phyloP scores from a whole-genome alignment of 2,888 invertebrate genomes.

The Myopa tessellatipennis region DNA sequence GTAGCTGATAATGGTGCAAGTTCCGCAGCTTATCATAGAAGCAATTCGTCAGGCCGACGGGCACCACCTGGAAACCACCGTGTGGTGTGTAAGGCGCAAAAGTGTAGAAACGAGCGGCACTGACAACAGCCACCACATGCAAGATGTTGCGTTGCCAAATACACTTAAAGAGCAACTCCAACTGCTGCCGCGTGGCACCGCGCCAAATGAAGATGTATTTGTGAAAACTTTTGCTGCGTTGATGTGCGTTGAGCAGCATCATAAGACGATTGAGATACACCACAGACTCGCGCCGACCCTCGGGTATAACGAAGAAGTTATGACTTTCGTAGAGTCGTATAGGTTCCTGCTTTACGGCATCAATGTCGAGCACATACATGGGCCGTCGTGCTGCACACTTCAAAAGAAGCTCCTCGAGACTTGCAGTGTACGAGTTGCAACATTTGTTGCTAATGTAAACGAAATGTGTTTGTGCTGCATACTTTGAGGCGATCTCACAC shows the following conservation, averaged over 20 bases:
- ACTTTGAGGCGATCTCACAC: constrained; percentile 35
- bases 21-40: too few species aligned
- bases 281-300: constrained; percentile 17
- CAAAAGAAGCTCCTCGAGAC: constrained; percentile 39
- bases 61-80: too few species aligned
- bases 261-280: constrained; percentile 49
- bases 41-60: too few species aligned
- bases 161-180: constrained; percentile 50
- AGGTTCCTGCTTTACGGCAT: constrained; percentile 50
- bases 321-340: constrained; percentile 51
- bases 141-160: constrained; percentile 56
- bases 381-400: constrained; percentile 38
- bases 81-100: constrained; percentile 57
- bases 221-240: constrained; percentile 32
- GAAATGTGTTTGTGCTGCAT: constrained; percentile 38
- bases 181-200: neutral
- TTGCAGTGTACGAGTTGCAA: neutral
- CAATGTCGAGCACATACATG: constrained; percentile 48
- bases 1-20: too few species aligned
- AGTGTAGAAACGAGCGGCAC: constrained; percentile 48
- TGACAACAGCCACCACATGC: constrained; percentile 51
- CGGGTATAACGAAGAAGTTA: constrained; percentile 54
- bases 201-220: too few species aligned
- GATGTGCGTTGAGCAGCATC: constrained; percentile 25
- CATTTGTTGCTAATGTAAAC: constrained; percentile 33